Evolutionary conservation across 2,113 vertebrate species (phyloP), one percentile per base, ranked within the genome.

Genomic region (Okapia johnstoni): DNA sequence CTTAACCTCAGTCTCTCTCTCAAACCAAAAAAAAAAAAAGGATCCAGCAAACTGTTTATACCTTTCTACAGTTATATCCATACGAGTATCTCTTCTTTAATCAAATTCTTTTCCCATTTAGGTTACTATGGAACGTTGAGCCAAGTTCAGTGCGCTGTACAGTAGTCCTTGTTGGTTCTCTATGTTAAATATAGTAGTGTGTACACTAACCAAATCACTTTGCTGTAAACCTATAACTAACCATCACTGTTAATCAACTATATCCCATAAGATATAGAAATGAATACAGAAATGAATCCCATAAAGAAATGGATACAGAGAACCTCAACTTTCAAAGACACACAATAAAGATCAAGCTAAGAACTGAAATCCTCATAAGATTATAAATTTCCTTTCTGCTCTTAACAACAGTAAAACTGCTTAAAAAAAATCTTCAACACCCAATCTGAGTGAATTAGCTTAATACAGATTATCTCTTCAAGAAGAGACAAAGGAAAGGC

Each of bases 401-500:
- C 84, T 61, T 84, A 66, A 93, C 91, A 89, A 92, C 23, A 84
- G 63, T 28, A 94, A 79, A 93, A 88, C 11, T 66, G 28, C 28
- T 93, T 57, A 84, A 57, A 80, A 90, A 96, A 96, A 94, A 46
- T 76, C 86, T 81, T 84, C 79, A 66, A 60, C 12, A 80, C 25
- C 33, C 52, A 80, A 30, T 77, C 43, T 95, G 21, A 86, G 40
- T 60, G 30, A 94, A 77, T 80, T 87, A 76, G 21, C 76, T 95
- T 94, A 61, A 87, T 55, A 73, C 15, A 94, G 40, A 89, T 77
- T n/a, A 52, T 81, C 43, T 80, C 60, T 79, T 60, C 48, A 85
- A 28, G 30, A 95, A 83, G 70, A 93, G 70, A 90, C 55, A 92
- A 96, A 88, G n/a, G 33, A 93, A 96, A 83, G 40, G 25, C 63